Conservation (phyloP, 2,113 vertebrate species). For the Chloropsis cyanopogon region DNA sequence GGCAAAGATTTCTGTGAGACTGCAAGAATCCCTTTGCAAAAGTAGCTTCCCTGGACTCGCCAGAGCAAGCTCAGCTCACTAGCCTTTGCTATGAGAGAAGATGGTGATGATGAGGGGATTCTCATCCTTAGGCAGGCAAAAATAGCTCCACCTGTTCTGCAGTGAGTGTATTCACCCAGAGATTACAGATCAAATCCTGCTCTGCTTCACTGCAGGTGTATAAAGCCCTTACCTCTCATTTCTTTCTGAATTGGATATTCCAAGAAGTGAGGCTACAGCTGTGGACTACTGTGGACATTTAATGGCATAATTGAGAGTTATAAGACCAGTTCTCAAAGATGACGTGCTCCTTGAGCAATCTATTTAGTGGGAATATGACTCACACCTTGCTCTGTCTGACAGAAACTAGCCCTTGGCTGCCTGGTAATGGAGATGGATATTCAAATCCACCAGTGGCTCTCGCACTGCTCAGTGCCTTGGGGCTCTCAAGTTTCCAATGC, state of each 20-base stretch:
- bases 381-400: neutral
- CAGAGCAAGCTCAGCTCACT: neutral
- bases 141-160: neutral
- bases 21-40: neutral
- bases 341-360: neutral
- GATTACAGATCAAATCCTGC: neutral
- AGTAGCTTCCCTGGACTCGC: neutral
- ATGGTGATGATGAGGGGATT: neutral
- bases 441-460: conserved; percentile 2
- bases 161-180: neutral
- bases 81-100: neutral
- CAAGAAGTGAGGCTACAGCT: neutral
- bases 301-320: neutral
- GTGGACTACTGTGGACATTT: neutral
- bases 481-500: neutral
- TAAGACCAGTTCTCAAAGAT: neutral
- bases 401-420: neutral
- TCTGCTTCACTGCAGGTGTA: neutral
- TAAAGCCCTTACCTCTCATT: neutral
- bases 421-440: conserved; percentile 13
- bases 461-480: neutral
- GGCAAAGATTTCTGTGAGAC: neutral
- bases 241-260: neutral
- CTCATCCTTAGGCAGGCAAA: neutral
- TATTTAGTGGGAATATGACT: neutral